Evolutionary conservation across 92 coral and sea anemone species (phyloP).

Genomic region (Galaxea fascicularis): DNA sequence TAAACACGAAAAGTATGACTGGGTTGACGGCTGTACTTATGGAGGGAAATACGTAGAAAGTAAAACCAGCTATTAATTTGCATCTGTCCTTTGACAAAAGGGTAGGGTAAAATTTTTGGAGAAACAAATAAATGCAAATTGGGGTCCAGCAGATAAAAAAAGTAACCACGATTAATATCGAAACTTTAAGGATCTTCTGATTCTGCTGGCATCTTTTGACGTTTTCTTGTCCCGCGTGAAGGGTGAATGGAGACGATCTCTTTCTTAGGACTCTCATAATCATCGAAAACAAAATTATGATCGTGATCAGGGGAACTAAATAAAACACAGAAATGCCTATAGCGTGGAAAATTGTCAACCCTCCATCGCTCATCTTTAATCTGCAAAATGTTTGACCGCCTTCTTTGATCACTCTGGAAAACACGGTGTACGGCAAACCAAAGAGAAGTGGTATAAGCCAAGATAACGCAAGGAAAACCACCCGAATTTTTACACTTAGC

Average conservation of each 20-base stretch:
- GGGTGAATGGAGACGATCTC: not conserved
- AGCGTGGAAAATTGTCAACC: no score
- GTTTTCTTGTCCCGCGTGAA: no score
- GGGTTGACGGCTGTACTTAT: not conserved
- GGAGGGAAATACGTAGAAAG: not conserved
- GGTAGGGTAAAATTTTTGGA: not conserved
- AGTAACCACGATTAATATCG: not conserved
- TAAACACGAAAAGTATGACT: not conserved
- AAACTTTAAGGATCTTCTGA: not conserved
- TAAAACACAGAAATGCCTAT: no score
- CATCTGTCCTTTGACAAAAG: no score
- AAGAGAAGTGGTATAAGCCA: not conserved
- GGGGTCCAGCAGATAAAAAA: conserved; percentile 3
- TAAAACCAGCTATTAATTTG: not conserved
- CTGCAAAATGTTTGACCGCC: not conserved
- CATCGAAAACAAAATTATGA: not conserved
- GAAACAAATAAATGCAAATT: not conserved
- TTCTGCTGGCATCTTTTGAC: not conserved
- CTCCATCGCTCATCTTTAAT: not conserved
- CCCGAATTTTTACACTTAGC: not conserved
- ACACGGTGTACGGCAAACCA: not conserved
- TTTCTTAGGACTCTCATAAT: not conserved
- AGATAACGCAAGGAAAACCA: not conserved
- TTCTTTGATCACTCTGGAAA: not conserved
- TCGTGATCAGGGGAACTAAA: not conserved